Conservation (phyloP, 2,888 invertebrate species). For the Elmis aenea region DNA sequence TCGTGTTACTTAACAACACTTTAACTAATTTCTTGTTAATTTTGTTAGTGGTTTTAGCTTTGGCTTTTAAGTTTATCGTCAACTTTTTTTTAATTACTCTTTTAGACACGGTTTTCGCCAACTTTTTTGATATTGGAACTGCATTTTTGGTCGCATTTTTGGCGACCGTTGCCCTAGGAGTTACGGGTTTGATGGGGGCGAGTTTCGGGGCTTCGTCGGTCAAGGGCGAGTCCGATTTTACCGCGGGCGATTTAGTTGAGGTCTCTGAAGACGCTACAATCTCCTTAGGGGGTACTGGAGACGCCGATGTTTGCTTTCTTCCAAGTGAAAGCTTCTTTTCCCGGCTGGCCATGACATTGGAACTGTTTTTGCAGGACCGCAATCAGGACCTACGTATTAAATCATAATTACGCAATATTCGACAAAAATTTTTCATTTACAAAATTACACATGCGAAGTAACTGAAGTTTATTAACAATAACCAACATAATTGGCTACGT, state of each 20-base stretch:
- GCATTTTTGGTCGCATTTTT: slow-evolving; percentile 14
- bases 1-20: slow-evolving; percentile 34
- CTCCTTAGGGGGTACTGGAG: slow-evolving; percentile 37
- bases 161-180: slow-evolving; percentile 8
- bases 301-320: slow-evolving; percentile 38
- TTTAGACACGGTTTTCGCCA: slow-evolving; percentile 21
- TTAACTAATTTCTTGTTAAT: slow-evolving; percentile 33
- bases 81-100: slow-evolving; percentile 11
- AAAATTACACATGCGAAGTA: too few relatives aligned
- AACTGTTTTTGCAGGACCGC: slow-evolving; percentile 25
- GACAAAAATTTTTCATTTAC: too few relatives aligned
- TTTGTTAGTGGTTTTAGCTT: slow-evolving; percentile 30
- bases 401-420: background rate
- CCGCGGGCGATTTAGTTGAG: slow-evolving; percentile 24
- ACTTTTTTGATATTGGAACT: slow-evolving; percentile 12
- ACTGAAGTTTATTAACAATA: too few relatives aligned
- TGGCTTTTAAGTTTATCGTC: slow-evolving; percentile 35
- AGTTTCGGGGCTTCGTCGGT: slow-evolving; percentile 21
- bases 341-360: slow-evolving; percentile 47
- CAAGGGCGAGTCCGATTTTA: slow-evolving; percentile 25
- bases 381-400: slow-evolving; percentile 7
- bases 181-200: slow-evolving; percentile 12
- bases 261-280: slow-evolving; percentile 25
- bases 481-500: too few relatives aligned
- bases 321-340: slow-evolving; percentile 41